Evolutionary conservation across 64 coral and sea anemone genomes (phyloP).

Genomic region (Dendronephthya gigantea): DNA sequence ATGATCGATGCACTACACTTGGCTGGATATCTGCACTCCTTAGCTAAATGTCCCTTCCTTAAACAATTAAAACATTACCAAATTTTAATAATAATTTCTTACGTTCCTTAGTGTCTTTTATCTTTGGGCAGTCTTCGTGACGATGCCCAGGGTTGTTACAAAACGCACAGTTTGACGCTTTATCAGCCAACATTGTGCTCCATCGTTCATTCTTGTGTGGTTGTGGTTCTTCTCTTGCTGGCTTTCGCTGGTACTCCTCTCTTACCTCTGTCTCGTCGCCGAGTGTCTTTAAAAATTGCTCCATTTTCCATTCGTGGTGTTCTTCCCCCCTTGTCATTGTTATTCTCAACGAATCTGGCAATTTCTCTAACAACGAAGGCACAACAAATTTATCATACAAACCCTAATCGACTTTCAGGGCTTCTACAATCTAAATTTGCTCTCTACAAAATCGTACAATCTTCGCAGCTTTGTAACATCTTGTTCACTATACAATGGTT

Average conservation of each 20-base stretch:
- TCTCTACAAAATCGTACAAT: not conserved
- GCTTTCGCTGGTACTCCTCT: not conserved
- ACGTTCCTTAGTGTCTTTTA: not conserved
- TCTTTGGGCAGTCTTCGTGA: not conserved
- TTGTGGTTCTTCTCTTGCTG: not conserved
- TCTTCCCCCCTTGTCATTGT: not conserved
- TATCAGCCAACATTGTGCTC: not conserved
- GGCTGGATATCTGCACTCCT: too few species aligned
- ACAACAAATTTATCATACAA: not conserved
- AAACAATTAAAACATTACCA: not conserved
- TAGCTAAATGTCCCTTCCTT: too few species aligned
- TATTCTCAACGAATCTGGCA: not conserved
- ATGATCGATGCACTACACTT: too few species aligned
- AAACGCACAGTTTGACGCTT: not conserved
- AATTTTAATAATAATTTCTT: not conserved
- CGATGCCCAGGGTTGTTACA: not conserved
- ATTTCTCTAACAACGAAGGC: not conserved
- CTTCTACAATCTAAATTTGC: not conserved
- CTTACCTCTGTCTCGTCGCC: not conserved
- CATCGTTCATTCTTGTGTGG: not conserved
- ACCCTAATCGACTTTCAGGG: not conserved
- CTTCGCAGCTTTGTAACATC: not conserved
- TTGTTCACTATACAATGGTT: not conserved
- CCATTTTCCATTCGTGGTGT: not conserved
- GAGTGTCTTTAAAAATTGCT: not conserved